Evolutionary conservation across 1,140 invertebrate species (phyloP).

Genomic region (Calliopsis andreniformis): DNA sequence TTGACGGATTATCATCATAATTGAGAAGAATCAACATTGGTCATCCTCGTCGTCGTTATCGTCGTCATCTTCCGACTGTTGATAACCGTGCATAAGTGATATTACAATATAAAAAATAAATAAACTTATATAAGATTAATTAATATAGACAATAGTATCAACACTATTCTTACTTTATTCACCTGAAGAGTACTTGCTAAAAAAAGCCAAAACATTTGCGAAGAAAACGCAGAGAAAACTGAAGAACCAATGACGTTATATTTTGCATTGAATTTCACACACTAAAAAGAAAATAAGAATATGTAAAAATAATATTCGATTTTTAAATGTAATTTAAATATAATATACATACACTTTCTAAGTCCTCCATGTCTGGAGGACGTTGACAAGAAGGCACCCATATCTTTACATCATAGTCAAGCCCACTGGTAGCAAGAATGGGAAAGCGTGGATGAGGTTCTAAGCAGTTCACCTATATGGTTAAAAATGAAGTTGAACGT

Average conservation of each 20-base stretch:
- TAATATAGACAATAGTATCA: too few relatives aligned
- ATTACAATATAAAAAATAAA: too few relatives aligned
- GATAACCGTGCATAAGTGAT: too few relatives aligned
- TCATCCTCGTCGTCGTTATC: conserved; percentile 72
- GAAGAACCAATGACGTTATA: conserved; percentile 76
- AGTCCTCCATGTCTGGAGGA: conserved; percentile 80
- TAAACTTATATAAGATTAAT: too few relatives aligned
- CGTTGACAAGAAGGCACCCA: conserved; percentile 91
- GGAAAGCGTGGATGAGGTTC: conserved; percentile 95
- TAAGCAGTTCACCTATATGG: conserved; percentile 91
- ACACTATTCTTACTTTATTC: too few relatives aligned
- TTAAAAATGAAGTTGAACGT: conserved; percentile 35
- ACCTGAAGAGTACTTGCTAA: too few relatives aligned
- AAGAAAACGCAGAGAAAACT: conserved; percentile 81
- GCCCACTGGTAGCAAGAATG: conserved; percentile 93
- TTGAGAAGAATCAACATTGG: conserved; percentile 30
- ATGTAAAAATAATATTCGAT: conserved; percentile 21
- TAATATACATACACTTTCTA: conserved; percentile 80
- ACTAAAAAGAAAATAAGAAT: conserved; percentile 58
- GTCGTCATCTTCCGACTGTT: too few relatives aligned
- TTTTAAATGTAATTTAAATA: conserved; percentile 42
- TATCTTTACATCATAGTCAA: conserved; percentile 96
- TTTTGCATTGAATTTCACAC: conserved; percentile 80
- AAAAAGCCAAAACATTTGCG: conserved; percentile 83
- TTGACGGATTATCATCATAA: conserved; percentile 31